phyloP scores from a whole-genome alignment of 2,113 vertebrate species.

The Pardalotus punctatus region DNA sequence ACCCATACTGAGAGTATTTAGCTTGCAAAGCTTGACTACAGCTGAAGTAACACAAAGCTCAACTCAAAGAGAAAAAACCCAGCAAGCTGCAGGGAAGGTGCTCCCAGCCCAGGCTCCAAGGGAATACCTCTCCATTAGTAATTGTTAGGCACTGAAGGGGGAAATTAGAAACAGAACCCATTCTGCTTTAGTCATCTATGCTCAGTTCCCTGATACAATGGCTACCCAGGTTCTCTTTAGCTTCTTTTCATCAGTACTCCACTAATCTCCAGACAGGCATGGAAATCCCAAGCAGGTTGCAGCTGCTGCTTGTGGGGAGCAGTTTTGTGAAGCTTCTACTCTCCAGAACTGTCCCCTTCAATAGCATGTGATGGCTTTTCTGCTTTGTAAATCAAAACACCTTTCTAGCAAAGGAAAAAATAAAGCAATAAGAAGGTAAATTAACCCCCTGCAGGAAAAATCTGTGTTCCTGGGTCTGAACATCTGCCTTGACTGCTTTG shows the following conservation, averaged over 20 bases:
- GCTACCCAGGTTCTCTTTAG: not conserved
- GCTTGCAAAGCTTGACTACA: not conserved
- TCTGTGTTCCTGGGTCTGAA: not conserved
- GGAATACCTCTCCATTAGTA: not conserved
- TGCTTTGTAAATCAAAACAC: not conserved
- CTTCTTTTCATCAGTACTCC: not conserved
- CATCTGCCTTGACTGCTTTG: constrained; percentile 2
- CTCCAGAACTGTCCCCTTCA: not conserved
- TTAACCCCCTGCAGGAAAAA: not conserved
- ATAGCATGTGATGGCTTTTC: not conserved
- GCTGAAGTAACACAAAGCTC: not conserved
- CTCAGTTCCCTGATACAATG: not conserved
- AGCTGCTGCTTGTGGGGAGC: not conserved
- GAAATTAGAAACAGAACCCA: constrained; percentile 15
- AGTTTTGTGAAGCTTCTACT: not conserved
- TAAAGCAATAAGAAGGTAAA: not conserved
- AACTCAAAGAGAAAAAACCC: not conserved
- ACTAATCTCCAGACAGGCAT: not conserved
- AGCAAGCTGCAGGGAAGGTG: not conserved
- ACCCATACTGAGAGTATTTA: not conserved
- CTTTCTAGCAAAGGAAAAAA: not conserved
- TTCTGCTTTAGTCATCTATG: not conserved
- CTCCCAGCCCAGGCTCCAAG: not conserved
- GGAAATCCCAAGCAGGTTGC: not conserved
- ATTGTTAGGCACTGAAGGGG: constrained; percentile 4